phyloP scores from a whole-genome alignment of 2,888 invertebrate species.

The Nebria brevicollis region DNA sequence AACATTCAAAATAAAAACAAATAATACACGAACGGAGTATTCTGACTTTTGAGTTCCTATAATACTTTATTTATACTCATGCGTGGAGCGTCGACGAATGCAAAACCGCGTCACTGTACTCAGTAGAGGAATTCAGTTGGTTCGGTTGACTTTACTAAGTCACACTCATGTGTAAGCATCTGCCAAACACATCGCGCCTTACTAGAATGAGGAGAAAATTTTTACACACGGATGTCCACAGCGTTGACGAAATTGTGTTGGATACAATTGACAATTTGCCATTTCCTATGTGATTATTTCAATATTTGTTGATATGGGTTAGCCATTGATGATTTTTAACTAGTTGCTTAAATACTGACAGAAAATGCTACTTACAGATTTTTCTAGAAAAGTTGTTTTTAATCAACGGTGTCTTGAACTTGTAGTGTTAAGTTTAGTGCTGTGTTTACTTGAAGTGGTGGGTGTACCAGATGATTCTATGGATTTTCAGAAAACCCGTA shows the following conservation, averaged over 20 bases:
- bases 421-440: constrained; percentile 26
- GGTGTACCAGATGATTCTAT: constrained; percentile 35
- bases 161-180: constrained; percentile 33
- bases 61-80: constrained; percentile 33
- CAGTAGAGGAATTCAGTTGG: constrained; percentile 2
- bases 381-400: background rate
- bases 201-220: constrained; percentile 22
- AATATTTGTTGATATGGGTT: background rate
- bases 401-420: constrained; percentile 15
- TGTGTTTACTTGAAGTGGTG: constrained; percentile 26
- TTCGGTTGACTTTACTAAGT: constrained; percentile 21
- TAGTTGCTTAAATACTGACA: background rate
- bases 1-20: constrained; percentile 20
- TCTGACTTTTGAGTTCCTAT: constrained; percentile 14
- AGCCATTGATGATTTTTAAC: background rate
- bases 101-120: constrained; percentile 22
- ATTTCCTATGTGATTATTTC: background rate
- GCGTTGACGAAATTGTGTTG: background rate
- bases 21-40: constrained; percentile 4
- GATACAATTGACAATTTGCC: background rate
- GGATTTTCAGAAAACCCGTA: constrained; percentile 41
- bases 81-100: constrained; percentile 9
- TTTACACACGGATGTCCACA: constrained; percentile 24
- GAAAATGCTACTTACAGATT: constrained; percentile 26
- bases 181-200: constrained; percentile 23